Conservation (phyloP, 2,888 invertebrate species). For the Papilio gigon region DNA sequence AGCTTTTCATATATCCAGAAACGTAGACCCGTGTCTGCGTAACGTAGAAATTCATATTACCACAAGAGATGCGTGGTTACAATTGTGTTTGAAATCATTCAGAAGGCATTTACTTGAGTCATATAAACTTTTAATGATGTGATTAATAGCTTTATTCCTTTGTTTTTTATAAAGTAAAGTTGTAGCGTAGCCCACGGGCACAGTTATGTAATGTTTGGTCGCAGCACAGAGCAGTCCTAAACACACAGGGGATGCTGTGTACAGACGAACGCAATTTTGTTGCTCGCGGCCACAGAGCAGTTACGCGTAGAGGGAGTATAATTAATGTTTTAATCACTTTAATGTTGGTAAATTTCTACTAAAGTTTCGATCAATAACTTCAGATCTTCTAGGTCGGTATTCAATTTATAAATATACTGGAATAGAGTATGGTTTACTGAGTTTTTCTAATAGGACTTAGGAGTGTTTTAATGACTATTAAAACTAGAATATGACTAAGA, state of each 20-base stretch:
- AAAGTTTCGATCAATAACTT: too few relatives aligned
- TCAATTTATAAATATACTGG: too few relatives aligned
- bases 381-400: too few relatives aligned
- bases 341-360: neutral
- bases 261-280: conserved; percentile 21
- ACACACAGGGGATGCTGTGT: conserved; percentile 24
- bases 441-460: too few relatives aligned
- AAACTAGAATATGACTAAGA: too few relatives aligned
- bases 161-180: neutral
- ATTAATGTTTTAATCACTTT: neutral
- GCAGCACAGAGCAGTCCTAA: conserved; percentile 24
- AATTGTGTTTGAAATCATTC: too few relatives aligned
- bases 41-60: too few relatives aligned
- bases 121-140: too few relatives aligned
- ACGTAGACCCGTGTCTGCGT: too few relatives aligned
- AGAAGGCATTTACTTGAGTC: too few relatives aligned
- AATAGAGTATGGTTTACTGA: too few relatives aligned
- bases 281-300: neutral
- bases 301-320: neutral
- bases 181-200: neutral
- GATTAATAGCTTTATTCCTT: neutral
- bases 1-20: too few relatives aligned
- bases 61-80: neutral
- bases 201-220: conserved; percentile 7
- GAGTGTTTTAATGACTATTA: neutral